Conservation (phyloP, 2,888 invertebrate species). For the Heliconius cydno region DNA sequence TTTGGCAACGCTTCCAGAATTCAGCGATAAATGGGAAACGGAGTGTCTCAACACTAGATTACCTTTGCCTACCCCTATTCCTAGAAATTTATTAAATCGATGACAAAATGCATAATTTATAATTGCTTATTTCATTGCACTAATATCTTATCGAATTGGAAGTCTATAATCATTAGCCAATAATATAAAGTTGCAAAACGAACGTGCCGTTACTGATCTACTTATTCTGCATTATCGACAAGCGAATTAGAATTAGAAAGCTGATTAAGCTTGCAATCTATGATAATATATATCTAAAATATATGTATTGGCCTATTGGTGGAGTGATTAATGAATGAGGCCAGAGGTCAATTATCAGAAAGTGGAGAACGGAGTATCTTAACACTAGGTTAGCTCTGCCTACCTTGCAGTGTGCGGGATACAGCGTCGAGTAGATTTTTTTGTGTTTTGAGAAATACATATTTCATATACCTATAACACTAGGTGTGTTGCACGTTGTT, state of each 20-base stretch:
- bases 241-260: constrained; percentile 56
- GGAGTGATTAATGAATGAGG: not conserved
- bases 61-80: too few species aligned
- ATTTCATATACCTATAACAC: not conserved
- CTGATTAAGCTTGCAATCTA: constrained; percentile 38
- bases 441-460: not conserved
- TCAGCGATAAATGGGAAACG: too few species aligned
- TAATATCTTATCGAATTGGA: constrained; percentile 9
- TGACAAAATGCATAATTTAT: not conserved
- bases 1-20: not conserved
- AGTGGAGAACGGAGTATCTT: too few species aligned
- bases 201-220: constrained; percentile 33
- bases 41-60: too few species aligned
- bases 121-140: not conserved
- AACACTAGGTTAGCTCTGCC: too few species aligned
- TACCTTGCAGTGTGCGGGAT: too few species aligned
- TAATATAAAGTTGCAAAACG: constrained; percentile 35
- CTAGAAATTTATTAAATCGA: not conserved
- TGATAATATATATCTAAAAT: not conserved
- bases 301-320: not conserved
- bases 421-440: too few species aligned
- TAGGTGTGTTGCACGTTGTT: not conserved
- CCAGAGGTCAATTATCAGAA: too few species aligned
- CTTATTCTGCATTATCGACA: constrained; percentile 25
- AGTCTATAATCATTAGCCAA: constrained; percentile 23